Base-by-base conservation (phyloP, 1,140 invertebrate genomes). In the Atta colombica region DNA sequence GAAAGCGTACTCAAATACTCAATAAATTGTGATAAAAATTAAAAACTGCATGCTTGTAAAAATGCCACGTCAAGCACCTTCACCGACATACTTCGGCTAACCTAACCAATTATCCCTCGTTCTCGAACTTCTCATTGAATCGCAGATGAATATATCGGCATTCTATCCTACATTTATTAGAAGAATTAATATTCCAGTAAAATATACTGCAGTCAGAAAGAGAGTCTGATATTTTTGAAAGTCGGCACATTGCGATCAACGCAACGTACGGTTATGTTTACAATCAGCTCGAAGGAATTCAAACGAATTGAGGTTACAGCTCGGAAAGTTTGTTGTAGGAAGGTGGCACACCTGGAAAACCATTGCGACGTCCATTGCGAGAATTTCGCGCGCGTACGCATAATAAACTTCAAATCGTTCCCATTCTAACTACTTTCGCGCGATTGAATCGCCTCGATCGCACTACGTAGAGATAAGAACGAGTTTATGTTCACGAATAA, bases 31-130 rank as follows among this genome's bases (percentile, higher is more conserved):
- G 31, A 14, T 35, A 25, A 61, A 49, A 61, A 14, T 39, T 0
- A 39, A 39, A 39, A 39, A 39, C 35, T 7, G 7, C 12, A 8
- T 6, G 4, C 14, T 2, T 1, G 6, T 3, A 35, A 61, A 84
- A 35, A 61, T n/a, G 39, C 39, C 16, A 74, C 3, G 14, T 69
- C 66, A 69, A 81, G 39, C 39, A 72, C 61, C 12, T 16, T 81
- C 66, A 18, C 31, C 31, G 4, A 45, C 39, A 51, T 35, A 16
- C 31, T 60, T 60, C 16, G 16, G 12, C 58, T 68, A 60, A 58
- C 25, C 53, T 74, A 82, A 82, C 68, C 21, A 21, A 55, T 35
- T 21, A 16, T 16, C 16, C 0, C 14, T 7, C 3, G 10, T 18
- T 39, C 0, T n/a, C 55, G 1, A 74, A 14, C 0, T 45, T 21